Evolutionary conservation across 1,140 invertebrate species (phyloP).

Genomic region (Drosophila sproati): DNA sequence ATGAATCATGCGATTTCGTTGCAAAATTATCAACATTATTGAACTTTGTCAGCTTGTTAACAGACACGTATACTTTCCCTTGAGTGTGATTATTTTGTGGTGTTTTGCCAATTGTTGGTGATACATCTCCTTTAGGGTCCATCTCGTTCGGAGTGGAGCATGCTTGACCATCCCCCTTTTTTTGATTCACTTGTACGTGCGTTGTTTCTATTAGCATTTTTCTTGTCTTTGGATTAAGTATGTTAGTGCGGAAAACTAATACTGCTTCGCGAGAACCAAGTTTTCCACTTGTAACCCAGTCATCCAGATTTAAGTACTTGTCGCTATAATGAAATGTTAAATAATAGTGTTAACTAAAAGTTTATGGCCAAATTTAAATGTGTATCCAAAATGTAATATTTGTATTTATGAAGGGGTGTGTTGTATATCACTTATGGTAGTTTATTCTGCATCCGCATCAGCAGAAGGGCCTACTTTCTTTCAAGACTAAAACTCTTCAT

Average conservation of each 20-base stretch:
- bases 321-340: constrained; percentile 22
- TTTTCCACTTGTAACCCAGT: constrained; percentile 82
- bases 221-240: constrained; percentile 70
- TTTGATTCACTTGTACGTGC: constrained; percentile 15
- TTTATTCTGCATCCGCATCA: too few species aligned
- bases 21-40: constrained; percentile 41
- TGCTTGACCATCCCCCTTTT: constrained; percentile 18
- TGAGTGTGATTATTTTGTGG: constrained; percentile 29
- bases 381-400: neutral
- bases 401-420: too few species aligned
- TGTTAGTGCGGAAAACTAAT: constrained; percentile 75
- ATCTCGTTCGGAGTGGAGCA: neutral
- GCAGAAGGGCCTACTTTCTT: too few species aligned
- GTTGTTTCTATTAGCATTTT: constrained; percentile 51
- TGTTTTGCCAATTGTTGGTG: constrained; percentile 26
- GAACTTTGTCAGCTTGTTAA: constrained; percentile 40
- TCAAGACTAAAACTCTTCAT: too few species aligned
- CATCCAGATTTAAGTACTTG: constrained; percentile 48
- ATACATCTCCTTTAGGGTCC: constrained; percentile 6
- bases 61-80: constrained; percentile 41
- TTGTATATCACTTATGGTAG: too few species aligned
- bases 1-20: constrained; percentile 51
- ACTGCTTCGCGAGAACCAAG: constrained; percentile 79
- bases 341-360: neutral
- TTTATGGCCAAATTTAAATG: neutral